Base-by-base conservation (phyloP, 2,113 vertebrate species). In the Pleuronectes platessa region DNA sequence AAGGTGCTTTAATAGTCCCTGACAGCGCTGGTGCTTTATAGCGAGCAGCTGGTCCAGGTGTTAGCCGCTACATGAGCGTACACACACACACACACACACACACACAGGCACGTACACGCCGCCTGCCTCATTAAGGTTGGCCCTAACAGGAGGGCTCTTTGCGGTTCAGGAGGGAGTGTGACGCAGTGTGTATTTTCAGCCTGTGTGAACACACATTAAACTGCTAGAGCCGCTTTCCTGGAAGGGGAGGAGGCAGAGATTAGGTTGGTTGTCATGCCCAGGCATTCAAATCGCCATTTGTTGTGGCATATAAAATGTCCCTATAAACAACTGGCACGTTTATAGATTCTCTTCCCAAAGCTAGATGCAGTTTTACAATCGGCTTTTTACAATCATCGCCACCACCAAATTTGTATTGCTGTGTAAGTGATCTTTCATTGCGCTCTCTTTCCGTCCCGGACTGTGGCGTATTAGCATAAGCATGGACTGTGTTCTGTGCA, bases 21-120 rank as follows among this genome's bases (percentile, higher is more conserved):
- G 71, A 88, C 85, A 86, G 79, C 23, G 51, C 24, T 71, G 18
- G 69, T 60, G 72, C 73, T 92, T 92, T 89, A 92, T 79, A 77
- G 82, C 78, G 66, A 90, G 62, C 92, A 93, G 90, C 88, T 93
- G 89, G 87, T 63, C 89, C 92, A 91, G 93, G 92, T 92, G 90
- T 87, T 83, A 69, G 79, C 78, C 70, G 74, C 76, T 79, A 62
- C 74, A 42, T 77, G 70, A 83, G 70, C 70, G 61, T 27, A 55
- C 1, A 66, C 26, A 55, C 65, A 66, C 18, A 31, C 2, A 66
- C 24, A 54, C 65, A 66, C 18, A 27, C 26, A 27, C 26, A 24
- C 24, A 54, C 65, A 76, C 65, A 76, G 68, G 78, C 65, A 79
- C 70, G 64, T 65, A 79, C 84, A 80, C 79, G 83, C 40, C 40